Evolutionary conservation across 2,797 vertebrate genomes (phyloP).

Genomic region (Sylvilagus floridanus): DNA sequence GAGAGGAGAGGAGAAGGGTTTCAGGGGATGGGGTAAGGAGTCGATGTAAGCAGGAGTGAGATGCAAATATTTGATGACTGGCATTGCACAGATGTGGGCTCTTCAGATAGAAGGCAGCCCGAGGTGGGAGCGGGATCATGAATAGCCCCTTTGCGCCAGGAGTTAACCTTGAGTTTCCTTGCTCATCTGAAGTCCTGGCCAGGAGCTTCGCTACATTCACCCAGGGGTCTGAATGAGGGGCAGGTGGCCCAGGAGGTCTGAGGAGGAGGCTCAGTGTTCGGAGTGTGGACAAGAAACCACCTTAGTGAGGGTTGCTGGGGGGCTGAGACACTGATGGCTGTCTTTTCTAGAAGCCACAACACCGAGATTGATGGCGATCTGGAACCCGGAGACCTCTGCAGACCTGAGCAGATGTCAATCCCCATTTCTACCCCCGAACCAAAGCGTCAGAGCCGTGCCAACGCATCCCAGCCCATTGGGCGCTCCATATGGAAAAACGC

Average conservation of each 20-base stretch:
- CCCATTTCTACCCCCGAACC: neutral
- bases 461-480: neutral
- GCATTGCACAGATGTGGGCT: neutral
- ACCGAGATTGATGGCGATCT: neutral
- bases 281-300: conserved; percentile 4
- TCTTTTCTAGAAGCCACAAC: neutral
- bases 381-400: neutral
- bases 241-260: neutral
- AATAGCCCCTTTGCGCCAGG: neutral
- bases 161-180: neutral
- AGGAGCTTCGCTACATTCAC: neutral
- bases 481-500: neutral
- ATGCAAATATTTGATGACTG: neutral
- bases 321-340: neutral
- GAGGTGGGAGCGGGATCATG: neutral
- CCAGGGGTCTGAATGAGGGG: neutral
- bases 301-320: conserved; percentile 33
- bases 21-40: neutral
- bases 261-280: neutral
- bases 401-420: neutral
- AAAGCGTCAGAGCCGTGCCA: neutral
- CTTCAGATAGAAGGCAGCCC: neutral
- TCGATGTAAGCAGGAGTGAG: neutral
- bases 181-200: neutral
- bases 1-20: neutral